phyloP scores from a whole-genome alignment of 2,888 invertebrate genomes.

The Rhodophaea formosa region DNA sequence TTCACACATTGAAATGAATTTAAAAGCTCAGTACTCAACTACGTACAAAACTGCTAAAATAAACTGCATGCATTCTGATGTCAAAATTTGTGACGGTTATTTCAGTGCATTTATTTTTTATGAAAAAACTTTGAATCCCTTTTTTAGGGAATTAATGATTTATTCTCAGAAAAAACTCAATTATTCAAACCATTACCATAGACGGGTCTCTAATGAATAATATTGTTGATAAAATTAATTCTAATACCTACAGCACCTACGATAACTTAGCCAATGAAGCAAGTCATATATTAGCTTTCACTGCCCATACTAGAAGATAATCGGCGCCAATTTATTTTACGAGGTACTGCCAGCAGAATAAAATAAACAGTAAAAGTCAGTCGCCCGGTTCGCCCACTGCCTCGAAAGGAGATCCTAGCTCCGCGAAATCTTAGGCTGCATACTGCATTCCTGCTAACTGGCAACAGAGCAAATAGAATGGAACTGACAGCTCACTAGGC shows the following conservation, averaged over 20 bases:
- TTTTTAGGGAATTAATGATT: too few species aligned
- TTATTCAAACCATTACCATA: too few species aligned
- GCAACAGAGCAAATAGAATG: constrained; percentile 9
- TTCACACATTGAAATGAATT: not conserved
- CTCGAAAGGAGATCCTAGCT: constrained; percentile 34
- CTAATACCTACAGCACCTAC: constrained; percentile 9
- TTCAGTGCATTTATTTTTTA: too few species aligned
- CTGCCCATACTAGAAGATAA: constrained; percentile 39
- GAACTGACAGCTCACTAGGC: constrained; percentile 4
- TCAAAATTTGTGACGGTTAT: too few species aligned
- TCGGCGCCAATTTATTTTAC: constrained; percentile 44
- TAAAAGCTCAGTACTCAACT: too few species aligned
- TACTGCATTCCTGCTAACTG: constrained; percentile 14
- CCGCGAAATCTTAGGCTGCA: constrained; percentile 11
- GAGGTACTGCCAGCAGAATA: constrained; percentile 24
- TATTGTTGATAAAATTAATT: not conserved
- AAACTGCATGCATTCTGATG: too few species aligned
- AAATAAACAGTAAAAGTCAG: constrained; percentile 43
- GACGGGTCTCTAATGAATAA: too few species aligned
- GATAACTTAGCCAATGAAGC: constrained; percentile 28
- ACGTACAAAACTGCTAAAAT: too few species aligned
- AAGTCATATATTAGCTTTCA: constrained; percentile 37
- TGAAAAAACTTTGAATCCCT: too few species aligned
- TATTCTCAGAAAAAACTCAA: too few species aligned
- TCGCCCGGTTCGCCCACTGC: constrained; percentile 36